Evolutionary conservation across 1,140 invertebrate genomes (phyloP), one percentile per base, ranked within the genome.

Genomic region (Papilio glaucus): DNA sequence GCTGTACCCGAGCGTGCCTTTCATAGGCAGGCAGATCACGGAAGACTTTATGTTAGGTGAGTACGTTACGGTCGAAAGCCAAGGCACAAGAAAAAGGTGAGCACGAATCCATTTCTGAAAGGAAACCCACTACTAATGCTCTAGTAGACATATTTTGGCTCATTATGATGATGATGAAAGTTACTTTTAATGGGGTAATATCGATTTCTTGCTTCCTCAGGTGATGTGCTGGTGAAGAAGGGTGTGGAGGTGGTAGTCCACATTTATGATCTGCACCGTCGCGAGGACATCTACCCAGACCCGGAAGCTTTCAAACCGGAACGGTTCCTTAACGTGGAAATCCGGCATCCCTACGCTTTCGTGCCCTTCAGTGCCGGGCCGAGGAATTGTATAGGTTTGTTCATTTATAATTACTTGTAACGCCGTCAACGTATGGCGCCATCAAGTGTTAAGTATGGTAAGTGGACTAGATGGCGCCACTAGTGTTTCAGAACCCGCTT

Each of bases 301-400:
- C 94, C 96, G 4, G 91, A 95, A 29, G 87, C 78, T 33, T 97
- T 96, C 81, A 93, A 95, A 72, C 97, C 97, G 0, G 96, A 97
- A 33, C 92, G 96, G 61, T 97, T 97, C 84, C 83, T 95, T 33
- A 87, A 93, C 91, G 33, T 92, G 94, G 75, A 96, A 10, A 60
- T 62, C 13, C 71, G 75, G 13, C 76, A 81, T 61, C 74, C 77
- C 0, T 84, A 78, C 42, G 74, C 77, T 0, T 82, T 74, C 39
- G 67, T 82, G 10, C 82, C 82, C 0, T 84, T 81, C 65, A 80
- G 80, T 26, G 79, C 80, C 67, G 81, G 81, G 2, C 83, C 79
- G 6, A 81, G 83, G 61, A 85, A 96, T 79, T 96, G 96, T 80
- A 96, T 96, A 71, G 96, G 95, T 95, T 80, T 45, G 5, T 84